These are phyloP conservation scores for Amia ocellicauda DNA, from an alignment of 2,113 vertebrate species.

Conservation along the genomic window DNA sequence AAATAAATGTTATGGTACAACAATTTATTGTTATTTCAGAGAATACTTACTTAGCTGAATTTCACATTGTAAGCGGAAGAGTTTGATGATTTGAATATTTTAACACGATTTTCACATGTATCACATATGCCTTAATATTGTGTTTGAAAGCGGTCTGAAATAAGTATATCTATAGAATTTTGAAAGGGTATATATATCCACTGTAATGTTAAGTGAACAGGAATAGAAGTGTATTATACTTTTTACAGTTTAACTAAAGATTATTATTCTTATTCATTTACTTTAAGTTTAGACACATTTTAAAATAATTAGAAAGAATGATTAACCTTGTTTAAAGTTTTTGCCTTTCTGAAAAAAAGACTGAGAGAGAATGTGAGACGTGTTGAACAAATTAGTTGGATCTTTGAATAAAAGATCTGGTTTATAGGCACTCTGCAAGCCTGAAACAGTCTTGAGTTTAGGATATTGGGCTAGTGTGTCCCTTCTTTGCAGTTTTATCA, in stretches of 20 bases:
- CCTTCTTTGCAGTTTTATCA: too few species aligned
- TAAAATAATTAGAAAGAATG: neutral
- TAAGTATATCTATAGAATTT: neutral
- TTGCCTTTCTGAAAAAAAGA: too few species aligned
- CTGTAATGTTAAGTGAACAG: neutral
- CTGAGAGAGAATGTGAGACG: too few species aligned
- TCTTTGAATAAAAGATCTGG: too few species aligned
- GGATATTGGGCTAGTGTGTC: too few species aligned
- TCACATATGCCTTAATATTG: constrained; percentile 25
- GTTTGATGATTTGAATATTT: constrained; percentile 7
- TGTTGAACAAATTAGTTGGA: too few species aligned
- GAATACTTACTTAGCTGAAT: constrained; percentile 7
- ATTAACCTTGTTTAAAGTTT: too few species aligned
- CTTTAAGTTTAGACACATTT: neutral
- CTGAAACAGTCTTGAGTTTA: too few species aligned
- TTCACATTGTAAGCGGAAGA: neutral
- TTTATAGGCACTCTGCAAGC: too few species aligned
- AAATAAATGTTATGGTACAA: constrained; percentile 10
- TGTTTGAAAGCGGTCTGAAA: neutral
- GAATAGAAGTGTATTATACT: neutral
- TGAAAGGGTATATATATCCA: neutral
- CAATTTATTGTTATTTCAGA: neutral
- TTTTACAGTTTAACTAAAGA: neutral
- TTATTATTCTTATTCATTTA: neutral
- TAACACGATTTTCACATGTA: constrained; percentile 19